Evolutionary conservation across 2,113 vertebrate species (phyloP).

Genomic region (Strix aluco): DNA sequence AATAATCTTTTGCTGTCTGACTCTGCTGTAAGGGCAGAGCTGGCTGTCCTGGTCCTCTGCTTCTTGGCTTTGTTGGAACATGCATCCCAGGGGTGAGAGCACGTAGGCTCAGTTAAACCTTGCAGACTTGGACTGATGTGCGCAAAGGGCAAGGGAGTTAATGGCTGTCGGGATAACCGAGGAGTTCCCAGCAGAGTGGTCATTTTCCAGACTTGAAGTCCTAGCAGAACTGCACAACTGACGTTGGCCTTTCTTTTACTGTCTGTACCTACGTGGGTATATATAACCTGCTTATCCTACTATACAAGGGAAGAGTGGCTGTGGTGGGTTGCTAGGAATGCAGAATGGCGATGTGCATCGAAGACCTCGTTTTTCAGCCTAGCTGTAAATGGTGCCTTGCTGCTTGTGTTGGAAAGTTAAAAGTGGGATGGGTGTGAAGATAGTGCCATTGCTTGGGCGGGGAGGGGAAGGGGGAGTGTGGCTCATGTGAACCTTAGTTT

Average conservation of each 20-base stretch:
- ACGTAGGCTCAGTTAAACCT: slow-evolving; percentile 60
- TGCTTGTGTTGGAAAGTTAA: slow-evolving; percentile 16
- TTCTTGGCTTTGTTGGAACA: slow-evolving; percentile 49
- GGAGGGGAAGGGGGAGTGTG: neutral
- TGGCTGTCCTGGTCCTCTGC: slow-evolving; percentile 50
- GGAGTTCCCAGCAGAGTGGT: neutral
- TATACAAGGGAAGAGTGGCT: neutral
- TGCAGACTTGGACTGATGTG: neutral
- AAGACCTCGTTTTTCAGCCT: slow-evolving; percentile 36
- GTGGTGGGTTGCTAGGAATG: slow-evolving; percentile 30
- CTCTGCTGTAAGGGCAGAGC: slow-evolving; percentile 31
- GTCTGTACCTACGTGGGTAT: neutral
- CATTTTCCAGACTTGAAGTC: neutral
- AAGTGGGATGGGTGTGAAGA: slow-evolving; percentile 1
- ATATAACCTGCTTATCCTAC: neutral
- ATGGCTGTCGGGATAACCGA: neutral
- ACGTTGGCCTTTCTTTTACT: neutral
- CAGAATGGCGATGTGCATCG: neutral
- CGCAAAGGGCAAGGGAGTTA: slow-evolving; percentile 10
- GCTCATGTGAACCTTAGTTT: neutral
- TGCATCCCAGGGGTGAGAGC: slow-evolving; percentile 61
- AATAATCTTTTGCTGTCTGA: slow-evolving; percentile 29
- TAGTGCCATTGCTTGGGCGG: neutral
- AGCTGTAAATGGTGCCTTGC: slow-evolving; percentile 40
- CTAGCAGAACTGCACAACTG: slow-evolving; percentile 20